A percentile compares a stretch with the other conserved stretches of the same genome.
phyloP scores from a whole-genome alignment of 1,140 invertebrate genomes.

The Argopecten irradians region DNA sequence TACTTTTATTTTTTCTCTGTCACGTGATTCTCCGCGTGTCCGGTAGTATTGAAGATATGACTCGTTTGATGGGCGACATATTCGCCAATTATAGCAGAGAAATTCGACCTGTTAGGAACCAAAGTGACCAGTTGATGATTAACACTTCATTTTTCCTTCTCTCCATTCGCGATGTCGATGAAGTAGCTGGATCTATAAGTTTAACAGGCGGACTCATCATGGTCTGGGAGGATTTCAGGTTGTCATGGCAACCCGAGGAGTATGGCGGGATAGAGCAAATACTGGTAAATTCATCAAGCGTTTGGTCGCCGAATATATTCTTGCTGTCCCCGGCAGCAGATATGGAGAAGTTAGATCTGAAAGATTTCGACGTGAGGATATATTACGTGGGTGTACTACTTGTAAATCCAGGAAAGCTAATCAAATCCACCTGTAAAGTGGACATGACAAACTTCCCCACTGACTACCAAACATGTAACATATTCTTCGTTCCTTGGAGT shows the following conservation, averaged over 20 bases:
- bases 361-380: conserved; percentile 12
- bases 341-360: not conserved
- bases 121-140: not conserved
- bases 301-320: conserved; percentile 28
- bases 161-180: conserved; percentile 22
- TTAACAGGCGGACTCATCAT: not conserved
- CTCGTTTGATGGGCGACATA: not conserved
- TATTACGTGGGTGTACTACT: not conserved
- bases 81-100: conserved; percentile 18
- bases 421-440: not conserved
- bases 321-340: not conserved
- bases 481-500: not conserved
- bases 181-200: not conserved
- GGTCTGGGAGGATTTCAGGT: conserved; percentile 13
- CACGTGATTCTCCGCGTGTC: too few species aligned
- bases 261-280: conserved; percentile 25
- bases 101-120: not conserved
- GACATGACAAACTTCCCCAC: conserved; percentile 39
- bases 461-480: conserved; percentile 23
- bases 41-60: too few species aligned
- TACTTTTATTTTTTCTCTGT: too few species aligned
- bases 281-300: not conserved
- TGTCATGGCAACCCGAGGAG: conserved; percentile 15
- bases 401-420: not conserved
- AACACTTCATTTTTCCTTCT: not conserved